These are phyloP conservation scores for Microctenopoma stevenorrisi DNA, from an alignment of 2,797 vertebrate genomes.

Conservation along the genomic window DNA sequence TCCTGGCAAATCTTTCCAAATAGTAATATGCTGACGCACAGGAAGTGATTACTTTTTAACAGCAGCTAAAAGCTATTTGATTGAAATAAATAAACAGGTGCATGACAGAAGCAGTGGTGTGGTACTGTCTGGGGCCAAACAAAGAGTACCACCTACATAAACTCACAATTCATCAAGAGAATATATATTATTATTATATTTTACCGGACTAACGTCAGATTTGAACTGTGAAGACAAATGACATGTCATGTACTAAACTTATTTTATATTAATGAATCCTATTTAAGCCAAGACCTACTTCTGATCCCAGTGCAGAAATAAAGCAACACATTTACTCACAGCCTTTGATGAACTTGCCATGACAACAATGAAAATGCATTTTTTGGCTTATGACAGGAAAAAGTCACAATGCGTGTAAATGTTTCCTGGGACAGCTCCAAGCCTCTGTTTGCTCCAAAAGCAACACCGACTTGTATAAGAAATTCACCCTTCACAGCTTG, in stretches of 20 bases:
- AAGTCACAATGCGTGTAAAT: conserved; percentile 73
- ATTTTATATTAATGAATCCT: not conserved
- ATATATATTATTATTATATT: not conserved
- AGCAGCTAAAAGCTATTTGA: not conserved
- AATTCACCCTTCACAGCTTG: conserved; percentile 86
- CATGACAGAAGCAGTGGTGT: conserved; percentile 23
- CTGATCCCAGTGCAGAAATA: not conserved
- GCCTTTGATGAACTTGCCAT: conserved; percentile 36
- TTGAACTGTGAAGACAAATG: not conserved
- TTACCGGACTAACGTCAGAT: not conserved
- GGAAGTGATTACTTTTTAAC: conserved; percentile 11
- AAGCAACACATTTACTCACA: not conserved
- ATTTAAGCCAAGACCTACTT: conserved; percentile 6
- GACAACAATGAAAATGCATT: conserved; percentile 44
- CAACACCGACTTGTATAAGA: conserved; percentile 80
- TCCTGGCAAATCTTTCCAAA: not conserved
- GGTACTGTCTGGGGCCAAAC: conserved; percentile 20
- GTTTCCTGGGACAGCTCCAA: conserved; percentile 80
- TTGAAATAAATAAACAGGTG: conserved; percentile 13
- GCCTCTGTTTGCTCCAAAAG: conserved; percentile 77
- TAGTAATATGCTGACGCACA: conserved; percentile 7
- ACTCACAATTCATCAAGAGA: conserved; percentile 20
- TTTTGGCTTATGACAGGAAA: conserved; percentile 45
- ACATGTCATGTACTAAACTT: not conserved
- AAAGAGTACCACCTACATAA: conserved; percentile 29